These are phyloP conservation scores for Micrasema longulum DNA, from an alignment of 1,140 invertebrate genomes.

Conservation along the genomic window DNA sequence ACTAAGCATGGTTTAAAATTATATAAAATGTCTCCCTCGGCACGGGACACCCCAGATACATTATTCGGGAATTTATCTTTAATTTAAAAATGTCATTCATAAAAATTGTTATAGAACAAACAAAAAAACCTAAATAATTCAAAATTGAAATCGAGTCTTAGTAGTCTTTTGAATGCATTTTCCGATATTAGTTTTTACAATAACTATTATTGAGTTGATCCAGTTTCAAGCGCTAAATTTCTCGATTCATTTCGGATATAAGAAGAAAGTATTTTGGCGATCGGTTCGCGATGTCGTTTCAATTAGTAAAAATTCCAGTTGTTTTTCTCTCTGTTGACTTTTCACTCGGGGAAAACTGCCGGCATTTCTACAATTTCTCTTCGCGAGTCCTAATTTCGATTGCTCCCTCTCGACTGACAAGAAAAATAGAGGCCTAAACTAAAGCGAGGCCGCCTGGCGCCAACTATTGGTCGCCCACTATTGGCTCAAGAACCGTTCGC, in stretches of 20 bases:
- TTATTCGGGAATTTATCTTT: too few relatives aligned
- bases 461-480: slow-evolving; percentile 8
- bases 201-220: neutral
- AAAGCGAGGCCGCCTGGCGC: slow-evolving; percentile 24
- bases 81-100: too few relatives aligned
- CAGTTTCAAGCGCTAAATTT: neutral
- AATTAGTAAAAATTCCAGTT: neutral
- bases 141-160: too few relatives aligned
- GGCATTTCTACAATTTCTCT: too few relatives aligned
- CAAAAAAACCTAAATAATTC: too few relatives aligned
- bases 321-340: neutral
- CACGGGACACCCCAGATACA: too few relatives aligned
- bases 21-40: too few relatives aligned
- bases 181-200: neutral
- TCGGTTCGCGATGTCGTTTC: neutral
- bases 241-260: neutral
- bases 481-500: neutral
- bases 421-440: slow-evolving; percentile 30
- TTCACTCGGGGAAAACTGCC: too few relatives aligned
- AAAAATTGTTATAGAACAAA: too few relatives aligned
- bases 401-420: slow-evolving; percentile 5
- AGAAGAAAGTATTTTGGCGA: neutral
- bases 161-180: too few relatives aligned
- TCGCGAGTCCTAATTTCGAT: too few relatives aligned
- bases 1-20: too few relatives aligned